These are phyloP conservation scores for Falco peregrinus DNA, from an alignment of 2,797 vertebrate species.

Conservation along the genomic window DNA sequence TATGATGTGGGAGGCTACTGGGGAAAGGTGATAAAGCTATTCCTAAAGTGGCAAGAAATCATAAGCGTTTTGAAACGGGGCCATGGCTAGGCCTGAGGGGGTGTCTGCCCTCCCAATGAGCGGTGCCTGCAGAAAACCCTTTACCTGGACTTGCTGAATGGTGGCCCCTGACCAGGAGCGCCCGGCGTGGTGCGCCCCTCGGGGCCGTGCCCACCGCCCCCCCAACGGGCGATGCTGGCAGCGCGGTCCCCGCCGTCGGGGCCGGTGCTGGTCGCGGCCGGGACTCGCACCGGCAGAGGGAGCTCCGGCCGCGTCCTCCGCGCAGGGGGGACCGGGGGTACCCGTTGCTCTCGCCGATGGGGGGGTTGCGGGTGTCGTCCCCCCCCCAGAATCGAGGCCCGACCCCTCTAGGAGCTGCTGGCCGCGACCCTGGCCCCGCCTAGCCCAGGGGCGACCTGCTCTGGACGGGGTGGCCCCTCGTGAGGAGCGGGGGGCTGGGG, in stretches of 20 bases:
- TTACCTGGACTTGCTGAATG: no score
- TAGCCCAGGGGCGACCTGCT: neutral
- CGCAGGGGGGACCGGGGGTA: neutral
- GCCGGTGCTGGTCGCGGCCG: neutral
- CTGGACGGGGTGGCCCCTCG: neutral
- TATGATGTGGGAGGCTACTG: rapidly evolving
- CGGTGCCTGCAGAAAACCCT: neutral
- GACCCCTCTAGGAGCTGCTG: neutral
- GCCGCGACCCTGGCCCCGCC: neutral
- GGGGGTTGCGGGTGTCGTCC: neutral
- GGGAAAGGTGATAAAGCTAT: neutral
- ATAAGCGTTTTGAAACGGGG: neutral
- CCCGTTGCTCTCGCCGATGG: neutral
- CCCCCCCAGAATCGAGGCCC: no score
- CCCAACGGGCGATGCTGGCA: neutral
- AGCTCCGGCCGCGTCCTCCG: slow-evolving; percentile 21
- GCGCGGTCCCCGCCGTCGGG: neutral
- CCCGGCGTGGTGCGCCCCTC: no score
- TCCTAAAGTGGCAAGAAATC: neutral
- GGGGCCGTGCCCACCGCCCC: neutral
- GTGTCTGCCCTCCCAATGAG: neutral
- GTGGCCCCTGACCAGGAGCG: neutral
- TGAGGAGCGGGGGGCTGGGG: neutral
- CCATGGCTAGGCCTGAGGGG: neutral
- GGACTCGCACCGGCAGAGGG: slow-evolving; percentile 41